Evolutionary conservation across 2,113 vertebrate species (phyloP), one percentile per base, ranked within the genome.

Genomic region (Mixornis gularis): DNA sequence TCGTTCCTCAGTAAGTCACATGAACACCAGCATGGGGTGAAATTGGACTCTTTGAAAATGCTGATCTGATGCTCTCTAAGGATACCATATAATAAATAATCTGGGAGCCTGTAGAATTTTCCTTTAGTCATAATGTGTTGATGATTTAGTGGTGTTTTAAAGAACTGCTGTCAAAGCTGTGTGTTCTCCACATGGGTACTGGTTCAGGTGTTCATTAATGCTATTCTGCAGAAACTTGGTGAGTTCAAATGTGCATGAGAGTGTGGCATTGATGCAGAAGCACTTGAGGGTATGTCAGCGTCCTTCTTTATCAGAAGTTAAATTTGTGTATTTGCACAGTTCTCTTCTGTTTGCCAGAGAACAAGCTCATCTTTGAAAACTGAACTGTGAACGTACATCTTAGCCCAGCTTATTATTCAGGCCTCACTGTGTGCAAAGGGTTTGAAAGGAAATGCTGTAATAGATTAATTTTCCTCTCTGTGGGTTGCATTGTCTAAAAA

Each of bases 401-500:
- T 74, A 44, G 25, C 15, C 5, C 25, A 63, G 53, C 25, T 74
- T 73, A 52, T 80, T 92, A 80, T 64, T 22, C 58, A 60, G 36
- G 18, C 22, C 32, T 93, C 3, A 0, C 40, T 81, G 32, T 66
- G 69, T 79, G 79, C 40, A 38, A 30, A 71, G 44, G 22, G 63
- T 68, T 80, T 88, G 69, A 92, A 92, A 93, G 36, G 25, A 92
- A 92, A 92, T 92, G 36, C 49, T 68, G 20, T 84, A 90, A 88
- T 80, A 94, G 79, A 62, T 90, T 94, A 91, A 86, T 94, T 94
- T 94, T 90, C 56, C 18, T 90, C 88, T 90, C 85, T 60, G 41
- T 88, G 60, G 56, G 77, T 84, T 85, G 53, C 40, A 60, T 60
- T 93, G 51, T 92, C 60, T 84, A 52, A 90, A 89, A 91, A n/a